Base-by-base conservation (phyloP, 2,797 vertebrate species). In the Pipistrellus pipistrellus region DNA sequence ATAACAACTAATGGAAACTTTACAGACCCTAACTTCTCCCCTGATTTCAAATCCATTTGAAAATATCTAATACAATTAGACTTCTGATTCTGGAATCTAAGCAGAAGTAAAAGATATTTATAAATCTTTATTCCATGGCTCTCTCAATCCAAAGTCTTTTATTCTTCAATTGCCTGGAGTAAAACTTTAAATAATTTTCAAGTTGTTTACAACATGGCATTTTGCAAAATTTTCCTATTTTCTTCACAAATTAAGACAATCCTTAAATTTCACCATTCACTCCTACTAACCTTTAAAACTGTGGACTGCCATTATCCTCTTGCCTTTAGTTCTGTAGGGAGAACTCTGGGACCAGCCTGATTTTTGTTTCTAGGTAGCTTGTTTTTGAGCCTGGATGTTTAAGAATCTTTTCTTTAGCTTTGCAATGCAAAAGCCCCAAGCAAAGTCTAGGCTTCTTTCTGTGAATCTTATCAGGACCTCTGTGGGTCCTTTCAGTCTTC, bases 1-100 rank as follows among this genome's bases (percentile, higher is more conserved):
- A n/a, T 82, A 85, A 73, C 12, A 78, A 90, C 27, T 46, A 51
- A 51, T 46, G 13, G 66, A 80, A 94, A 85, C 4, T 76, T 87
- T 84, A 72, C 15, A 88, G 81, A 73, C 12, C 57, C 14, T 75
- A 84, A 14, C 6, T 76, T 92, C 30, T 75, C 38, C 62, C 69
- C 6, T 41, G 27, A 30, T 76, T 88, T 81, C 41, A 91, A 87
- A 90, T 71, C 15, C 44, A 41, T 48, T 66, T 96, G 41, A 91
- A 93, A 96, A 91, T 68, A 86, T 13, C 62, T 53, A 86, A 53
- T 38, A 90, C 38, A 94, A 87, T 84, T 92, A 92, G 41, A 94
- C 46, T 88, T 57, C 83, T 88, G 23, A 87, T 35, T 55, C 2
- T 77, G 30, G 38, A 57, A 80, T 83, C 64, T 51, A 88, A 96